Evolutionary conservation across 1,140 invertebrate species (phyloP).

Genomic region (Aphaenogaster ashmeadi): DNA sequence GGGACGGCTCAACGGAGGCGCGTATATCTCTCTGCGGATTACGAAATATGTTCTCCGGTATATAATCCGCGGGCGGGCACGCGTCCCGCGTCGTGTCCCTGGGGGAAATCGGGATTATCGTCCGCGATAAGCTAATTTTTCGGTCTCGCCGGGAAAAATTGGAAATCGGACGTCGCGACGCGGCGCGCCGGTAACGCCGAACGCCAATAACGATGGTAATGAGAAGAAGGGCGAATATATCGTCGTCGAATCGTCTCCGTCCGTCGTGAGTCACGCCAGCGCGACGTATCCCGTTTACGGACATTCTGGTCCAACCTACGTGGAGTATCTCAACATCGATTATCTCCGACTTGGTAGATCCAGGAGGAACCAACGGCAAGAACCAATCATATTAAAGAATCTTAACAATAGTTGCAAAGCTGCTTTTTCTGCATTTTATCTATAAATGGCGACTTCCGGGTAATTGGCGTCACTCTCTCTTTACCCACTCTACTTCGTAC

Average conservation of each 20-base stretch:
- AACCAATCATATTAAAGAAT: no score
- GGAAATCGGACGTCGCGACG: conserved; percentile 64
- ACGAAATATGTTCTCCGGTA: conserved; percentile 85
- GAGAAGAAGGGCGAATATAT: conserved; percentile 41
- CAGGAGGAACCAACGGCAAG: no score
- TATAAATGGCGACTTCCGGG: no score
- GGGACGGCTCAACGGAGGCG: conserved; percentile 31
- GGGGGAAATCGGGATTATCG: conserved; percentile 82
- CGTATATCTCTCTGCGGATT: conserved; percentile 80
- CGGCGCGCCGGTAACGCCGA: conserved; percentile 56
- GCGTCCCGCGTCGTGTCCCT: conserved; percentile 75
- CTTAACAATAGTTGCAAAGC: no score
- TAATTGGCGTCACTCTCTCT: no score
- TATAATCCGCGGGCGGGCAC: conserved; percentile 81
- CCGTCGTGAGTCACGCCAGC: background rate
- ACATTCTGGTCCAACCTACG: background rate
- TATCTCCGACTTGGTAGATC: background rate
- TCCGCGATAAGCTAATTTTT: conserved; percentile 86
- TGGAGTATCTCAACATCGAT: background rate
- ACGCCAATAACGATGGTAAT: conserved; percentile 72
- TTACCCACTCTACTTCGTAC: no score
- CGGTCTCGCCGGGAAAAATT: conserved; percentile 64
- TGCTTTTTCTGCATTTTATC: no score
- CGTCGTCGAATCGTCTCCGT: conserved; percentile 13
- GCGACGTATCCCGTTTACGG: background rate